Evolutionary conservation across 2,888 invertebrate genomes (phyloP).

Genomic region (Barypeithes pellucidus): DNA sequence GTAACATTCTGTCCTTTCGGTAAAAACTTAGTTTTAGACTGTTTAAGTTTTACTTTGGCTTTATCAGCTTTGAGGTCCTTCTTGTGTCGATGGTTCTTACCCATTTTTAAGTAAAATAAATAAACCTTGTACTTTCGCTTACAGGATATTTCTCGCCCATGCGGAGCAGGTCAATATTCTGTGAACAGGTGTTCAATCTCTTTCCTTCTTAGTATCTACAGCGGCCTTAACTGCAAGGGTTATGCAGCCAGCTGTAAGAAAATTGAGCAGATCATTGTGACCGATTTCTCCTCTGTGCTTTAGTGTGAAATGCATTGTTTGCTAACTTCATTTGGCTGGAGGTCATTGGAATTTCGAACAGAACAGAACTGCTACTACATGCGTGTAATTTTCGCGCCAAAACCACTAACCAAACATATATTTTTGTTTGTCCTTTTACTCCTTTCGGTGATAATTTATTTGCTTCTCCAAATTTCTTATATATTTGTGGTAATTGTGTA

Average conservation of each 20-base stretch:
- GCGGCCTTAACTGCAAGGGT: background rate
- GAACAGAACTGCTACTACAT: background rate
- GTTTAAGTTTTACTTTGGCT: constrained; percentile 90
- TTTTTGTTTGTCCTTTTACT: background rate
- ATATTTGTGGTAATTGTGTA: background rate
- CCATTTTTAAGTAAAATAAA: constrained; percentile 68
- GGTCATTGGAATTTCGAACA: too few species aligned
- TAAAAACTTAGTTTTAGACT: constrained; percentile 77
- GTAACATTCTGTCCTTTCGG: constrained; percentile 93
- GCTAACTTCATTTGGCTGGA: too few species aligned
- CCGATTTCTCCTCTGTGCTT: too few species aligned
- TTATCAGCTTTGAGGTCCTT: constrained; percentile 88
- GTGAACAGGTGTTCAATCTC: background rate
- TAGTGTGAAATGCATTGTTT: too few species aligned
- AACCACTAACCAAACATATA: constrained; percentile 8
- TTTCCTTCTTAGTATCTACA: background rate
- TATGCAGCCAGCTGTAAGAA: background rate
- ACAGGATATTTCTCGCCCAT: too few species aligned
- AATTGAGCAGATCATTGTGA: too few species aligned
- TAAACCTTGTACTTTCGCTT: too few species aligned
- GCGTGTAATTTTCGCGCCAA: constrained; percentile 15
- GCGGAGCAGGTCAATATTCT: background rate
- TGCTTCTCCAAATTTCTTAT: background rate
- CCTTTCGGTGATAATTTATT: background rate
- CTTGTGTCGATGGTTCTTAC: constrained; percentile 75